A percentile compares a stretch with the other conserved stretches of the same genome.
These are phyloP conservation scores for Pseudorasbora parva DNA, from an alignment of 2,113 vertebrate species.

Conservation along the genomic window DNA sequence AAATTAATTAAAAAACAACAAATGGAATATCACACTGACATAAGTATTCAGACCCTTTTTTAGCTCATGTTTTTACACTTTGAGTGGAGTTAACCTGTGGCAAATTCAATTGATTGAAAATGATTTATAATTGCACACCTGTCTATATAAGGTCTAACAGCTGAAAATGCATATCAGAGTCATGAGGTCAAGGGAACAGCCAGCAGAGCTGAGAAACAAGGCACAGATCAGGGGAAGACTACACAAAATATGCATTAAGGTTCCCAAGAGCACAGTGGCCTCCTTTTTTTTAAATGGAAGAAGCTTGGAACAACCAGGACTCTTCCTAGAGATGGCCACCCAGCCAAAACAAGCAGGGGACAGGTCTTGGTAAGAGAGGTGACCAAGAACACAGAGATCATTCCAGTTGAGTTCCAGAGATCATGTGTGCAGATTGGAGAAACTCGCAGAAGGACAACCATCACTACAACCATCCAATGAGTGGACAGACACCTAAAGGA, in stretches of 20 bases:
- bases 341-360: neutral
- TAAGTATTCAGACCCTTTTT: neutral
- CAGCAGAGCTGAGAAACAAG: neutral
- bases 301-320: neutral
- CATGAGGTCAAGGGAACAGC: neutral
- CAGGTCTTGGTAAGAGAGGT: no score
- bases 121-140: neutral
- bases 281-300: neutral
- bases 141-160: neutral
- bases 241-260: neutral
- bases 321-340: constrained; percentile 57
- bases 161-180: neutral
- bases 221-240: neutral
- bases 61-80: neutral
- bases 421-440: no score
- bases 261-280: neutral
- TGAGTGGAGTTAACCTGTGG: neutral
- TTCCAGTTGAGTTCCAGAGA: no score
- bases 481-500: no score
- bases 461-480: no score
- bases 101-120: neutral
- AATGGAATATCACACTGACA: neutral
- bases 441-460: no score
- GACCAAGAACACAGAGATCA: no score
- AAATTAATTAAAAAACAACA: neutral